A percentile compares a stretch with the other conserved stretches of the same genome.
phyloP scores from a whole-genome alignment of 2,888 invertebrate species.

The Kuschelorhynchus macadamiae region DNA sequence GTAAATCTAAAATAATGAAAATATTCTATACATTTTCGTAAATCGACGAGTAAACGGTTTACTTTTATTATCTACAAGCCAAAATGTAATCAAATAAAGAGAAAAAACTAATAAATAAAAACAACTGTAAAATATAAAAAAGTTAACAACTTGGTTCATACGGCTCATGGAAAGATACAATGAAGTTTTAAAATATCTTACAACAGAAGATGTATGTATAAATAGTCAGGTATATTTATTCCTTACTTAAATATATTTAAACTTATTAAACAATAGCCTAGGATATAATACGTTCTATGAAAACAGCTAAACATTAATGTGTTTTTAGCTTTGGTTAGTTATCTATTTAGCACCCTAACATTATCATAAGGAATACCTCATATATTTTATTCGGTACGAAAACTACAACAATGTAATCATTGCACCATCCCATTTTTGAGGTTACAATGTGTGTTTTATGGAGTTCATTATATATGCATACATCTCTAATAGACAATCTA shows the following conservation, averaged over 20 bases:
- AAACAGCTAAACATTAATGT: conserved; percentile 44
- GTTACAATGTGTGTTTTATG: conserved; percentile 32
- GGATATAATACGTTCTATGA: conserved; percentile 36
- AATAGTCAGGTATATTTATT: conserved; percentile 41
- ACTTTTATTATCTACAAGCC: conserved; percentile 7
- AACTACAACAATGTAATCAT: conserved; percentile 43
- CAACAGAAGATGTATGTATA: conserved; percentile 30
- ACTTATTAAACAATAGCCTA: conserved; percentile 41
- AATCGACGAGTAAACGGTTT: conserved; percentile 1
- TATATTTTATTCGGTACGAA: conserved; percentile 35
- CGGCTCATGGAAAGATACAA: conserved; percentile 58
- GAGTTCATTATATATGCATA: conserved; percentile 24
- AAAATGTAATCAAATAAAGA: conserved; percentile 12
- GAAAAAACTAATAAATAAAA: conserved; percentile 25
- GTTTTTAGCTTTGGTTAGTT: conserved; percentile 46
- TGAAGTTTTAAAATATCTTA: conserved; percentile 56
- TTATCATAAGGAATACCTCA: conserved; percentile 42
- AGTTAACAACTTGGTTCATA: conserved; percentile 46
- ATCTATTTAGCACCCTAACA: conserved; percentile 46
- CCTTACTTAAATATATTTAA: conserved; percentile 37
- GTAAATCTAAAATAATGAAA: no score
- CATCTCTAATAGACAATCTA: conserved; percentile 56
- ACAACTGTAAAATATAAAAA: conserved; percentile 55
- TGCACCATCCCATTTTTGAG: conserved; percentile 46
- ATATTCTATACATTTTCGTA: not conserved